Base-by-base conservation (phyloP, 2,113 vertebrate species). In the Theropithecus gelada region DNA sequence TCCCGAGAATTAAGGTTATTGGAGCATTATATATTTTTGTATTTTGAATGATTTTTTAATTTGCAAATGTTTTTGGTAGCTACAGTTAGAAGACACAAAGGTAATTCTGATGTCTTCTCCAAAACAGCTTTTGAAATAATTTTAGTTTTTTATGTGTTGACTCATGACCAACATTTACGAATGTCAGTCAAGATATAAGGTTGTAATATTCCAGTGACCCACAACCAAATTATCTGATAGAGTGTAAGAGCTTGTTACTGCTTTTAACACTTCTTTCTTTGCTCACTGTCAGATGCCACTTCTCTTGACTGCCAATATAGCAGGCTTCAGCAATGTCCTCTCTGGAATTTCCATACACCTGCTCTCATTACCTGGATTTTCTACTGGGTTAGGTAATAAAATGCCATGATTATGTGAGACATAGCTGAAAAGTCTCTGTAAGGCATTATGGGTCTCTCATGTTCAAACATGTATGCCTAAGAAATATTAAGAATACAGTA, bases 141-240 rank as follows among this genome's bases (percentile, higher is more conserved):
- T 83, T 76, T 88, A 57, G 17, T 32, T 90, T 83, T 83, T 52
- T 38, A 22, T 87, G 17, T 89, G 17, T 61, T 94, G 59, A 88
- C 38, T 86, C 20, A 40, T 48, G 17, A 87, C 0, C 30, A 90
- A 70, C 23, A 93, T 79, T 88, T 68, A 73, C 38, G 17, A 94
- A 91, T 1, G 10, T 40, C n/a, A 94, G 38, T 88, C 88, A 91
- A 93, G 27, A 88, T 52, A 97, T n/a, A 73, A 92, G 32, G 13
- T 23, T 90, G 2, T 80, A 27, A 64, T 32, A 35, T 55, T 35
- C 6, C 43, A 68, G 50, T 76, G 30, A 1, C 16, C 16, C 38
- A 45, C 32, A 13, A 70, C 5, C 61, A 16, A 90, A 45, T 66
- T 68, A 76, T 8, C 10, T 80, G 40, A 35, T 13, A 55, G 52